Base-by-base conservation (phyloP, 2,113 vertebrate genomes). In the Callipepla squamata region DNA sequence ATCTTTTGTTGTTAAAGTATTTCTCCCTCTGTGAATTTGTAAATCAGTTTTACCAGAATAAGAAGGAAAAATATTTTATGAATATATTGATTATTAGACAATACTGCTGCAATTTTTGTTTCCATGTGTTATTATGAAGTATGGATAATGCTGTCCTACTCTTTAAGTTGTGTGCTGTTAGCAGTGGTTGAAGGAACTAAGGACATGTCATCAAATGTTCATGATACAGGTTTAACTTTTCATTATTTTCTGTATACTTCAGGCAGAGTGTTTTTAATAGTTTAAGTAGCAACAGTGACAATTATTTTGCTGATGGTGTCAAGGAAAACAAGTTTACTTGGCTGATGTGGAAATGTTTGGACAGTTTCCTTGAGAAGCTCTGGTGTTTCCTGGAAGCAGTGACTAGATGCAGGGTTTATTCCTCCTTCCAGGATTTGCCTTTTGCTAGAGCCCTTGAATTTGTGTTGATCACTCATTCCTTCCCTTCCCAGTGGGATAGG, bases 41-140 rank as follows among this genome's bases (percentile, higher is more conserved):
- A 57, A 87, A 58, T 53, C 48, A 61, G 11, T 5, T 86, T 11
- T 30, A 55, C 26, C 63, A 47, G 50, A 73, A 73, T 20, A 76
- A 48, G 10, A n/a, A 7, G 15, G 3, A 45, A 68, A 36, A 80
- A 47, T 7, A 5, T 53, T 81, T 76, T 82, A 53, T 65, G 57
- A 6, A 11, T 66, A 13, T 32, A 28, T 11, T 63, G 67, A 32
- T 86, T 79, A 42, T 18, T 0, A 0, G 21, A n/a, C 32, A 47
- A 14, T 74, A 32, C 9, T 85, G 21, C 32, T 63, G 17, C 38
- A 44, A 21, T 30, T 95, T 13, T 15, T 55, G 28, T 51, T 22
- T 68, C 75, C 75, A 34, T 36, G 74, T 1, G 1, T 76, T 65
- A 14, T 73, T 74, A 3, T 66, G 45, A 58, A 40, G 2, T 21